Conservation (phyloP, 2,888 invertebrate genomes). For the Phasia obesa region DNA sequence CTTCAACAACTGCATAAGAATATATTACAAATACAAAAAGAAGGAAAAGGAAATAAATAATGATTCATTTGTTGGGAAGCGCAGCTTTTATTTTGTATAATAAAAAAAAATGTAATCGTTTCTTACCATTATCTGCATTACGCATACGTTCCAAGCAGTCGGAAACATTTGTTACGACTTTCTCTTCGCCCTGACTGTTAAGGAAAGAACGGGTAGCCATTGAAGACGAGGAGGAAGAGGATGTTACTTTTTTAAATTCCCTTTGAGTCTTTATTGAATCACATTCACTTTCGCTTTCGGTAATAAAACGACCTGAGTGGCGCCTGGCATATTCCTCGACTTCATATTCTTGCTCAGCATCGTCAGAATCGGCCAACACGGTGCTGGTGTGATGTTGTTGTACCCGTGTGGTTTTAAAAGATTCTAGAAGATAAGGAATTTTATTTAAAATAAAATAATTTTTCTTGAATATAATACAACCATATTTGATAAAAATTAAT, state of each 20-base stretch:
- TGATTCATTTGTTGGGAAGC: slow-evolving; percentile 6
- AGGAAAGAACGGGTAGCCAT: slow-evolving; percentile 85
- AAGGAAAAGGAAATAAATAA: neutral
- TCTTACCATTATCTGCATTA: slow-evolving; percentile 87
- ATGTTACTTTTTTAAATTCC: slow-evolving; percentile 70
- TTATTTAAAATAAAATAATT: neutral
- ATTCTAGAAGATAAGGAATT: slow-evolving; percentile 44
- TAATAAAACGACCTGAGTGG: slow-evolving; percentile 68
- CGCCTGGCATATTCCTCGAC: slow-evolving; percentile 74
- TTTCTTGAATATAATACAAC: neutral
- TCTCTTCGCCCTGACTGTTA: slow-evolving; percentile 85
- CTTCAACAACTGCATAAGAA: slow-evolving; percentile 84
- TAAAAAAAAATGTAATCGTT: neutral
- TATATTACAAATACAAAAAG: neutral
- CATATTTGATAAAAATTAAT: too few relatives aligned
- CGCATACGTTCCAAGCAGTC: slow-evolving; percentile 91
- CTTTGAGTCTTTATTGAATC: slow-evolving; percentile 74
- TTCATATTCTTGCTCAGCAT: slow-evolving; percentile 77
- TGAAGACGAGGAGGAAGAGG: slow-evolving; percentile 72
- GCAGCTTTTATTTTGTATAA: neutral
- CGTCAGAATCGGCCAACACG: slow-evolving; percentile 72
- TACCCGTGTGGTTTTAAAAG: slow-evolving; percentile 57
- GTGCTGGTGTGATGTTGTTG: slow-evolving; percentile 46
- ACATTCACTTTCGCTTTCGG: slow-evolving; percentile 77
- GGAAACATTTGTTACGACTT: slow-evolving; percentile 88